These are phyloP conservation scores for Apamea crenata DNA, from an alignment of 2,888 invertebrate species.

Conservation along the genomic window DNA sequence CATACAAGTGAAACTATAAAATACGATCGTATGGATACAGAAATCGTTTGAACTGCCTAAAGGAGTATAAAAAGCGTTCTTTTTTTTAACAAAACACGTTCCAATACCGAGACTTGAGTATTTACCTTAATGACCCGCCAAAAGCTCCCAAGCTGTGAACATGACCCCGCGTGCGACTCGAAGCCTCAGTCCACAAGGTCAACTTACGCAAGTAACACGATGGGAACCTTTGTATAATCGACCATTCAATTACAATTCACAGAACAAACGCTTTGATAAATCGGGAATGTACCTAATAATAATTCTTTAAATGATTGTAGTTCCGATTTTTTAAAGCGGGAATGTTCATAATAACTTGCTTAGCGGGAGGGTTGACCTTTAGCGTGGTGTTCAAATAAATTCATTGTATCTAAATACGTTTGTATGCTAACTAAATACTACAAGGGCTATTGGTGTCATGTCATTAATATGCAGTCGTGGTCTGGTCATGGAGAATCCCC, in stretches of 20 bases:
- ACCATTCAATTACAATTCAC: conserved; percentile 63
- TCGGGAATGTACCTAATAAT: conserved; percentile 45
- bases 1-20: background rate
- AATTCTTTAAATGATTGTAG: conserved; percentile 35
- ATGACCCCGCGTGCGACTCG: conserved; percentile 59
- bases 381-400: conserved; percentile 10
- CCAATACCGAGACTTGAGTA: conserved; percentile 30
- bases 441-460: background rate
- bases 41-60: conserved; percentile 14
- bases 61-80: conserved; percentile 15
- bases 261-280: conserved; percentile 53
- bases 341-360: background rate
- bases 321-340: conserved; percentile 15
- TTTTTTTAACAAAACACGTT: conserved; percentile 47
- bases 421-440: background rate
- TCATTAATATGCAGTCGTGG: conserved; percentile 8
- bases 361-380: background rate
- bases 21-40: background rate
- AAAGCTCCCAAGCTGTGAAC: conserved; percentile 56
- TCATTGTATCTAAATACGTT: conserved; percentile 6
- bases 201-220: conserved; percentile 70
- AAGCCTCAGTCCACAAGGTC: conserved; percentile 70
- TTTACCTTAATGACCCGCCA: conserved; percentile 56
- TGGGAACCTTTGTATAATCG: conserved; percentile 72
- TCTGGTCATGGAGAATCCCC: background rate